A percentile compares a stretch with the other conserved stretches of the same genome.
Conservation (phyloP, 2,888 invertebrate species). For the Elegia similella region DNA sequence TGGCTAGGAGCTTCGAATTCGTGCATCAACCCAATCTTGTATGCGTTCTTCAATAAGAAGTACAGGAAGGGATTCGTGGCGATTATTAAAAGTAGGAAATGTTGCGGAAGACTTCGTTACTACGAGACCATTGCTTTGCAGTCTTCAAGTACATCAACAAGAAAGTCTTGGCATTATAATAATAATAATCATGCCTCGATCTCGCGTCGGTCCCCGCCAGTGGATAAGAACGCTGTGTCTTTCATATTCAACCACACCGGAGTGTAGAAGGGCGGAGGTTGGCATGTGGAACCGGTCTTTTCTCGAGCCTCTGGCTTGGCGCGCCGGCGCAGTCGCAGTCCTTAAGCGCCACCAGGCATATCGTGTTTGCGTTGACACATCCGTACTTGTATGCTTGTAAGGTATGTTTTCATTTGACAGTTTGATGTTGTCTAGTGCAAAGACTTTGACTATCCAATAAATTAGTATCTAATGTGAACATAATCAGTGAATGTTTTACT, state of each 20-base stretch:
- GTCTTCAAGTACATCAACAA: slow-evolving; percentile 91
- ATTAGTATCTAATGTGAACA: slow-evolving; percentile 37
- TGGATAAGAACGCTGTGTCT: slow-evolving; percentile 74
- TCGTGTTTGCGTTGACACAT: slow-evolving; percentile 40
- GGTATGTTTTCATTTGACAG: slow-evolving; percentile 56
- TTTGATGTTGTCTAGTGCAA: slow-evolving; percentile 69
- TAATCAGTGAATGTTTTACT: slow-evolving; percentile 46
- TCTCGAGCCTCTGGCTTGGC: slow-evolving; percentile 39
- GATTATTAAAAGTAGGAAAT: slow-evolving; percentile 91
- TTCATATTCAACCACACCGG: slow-evolving; percentile 88
- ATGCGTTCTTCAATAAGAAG: slow-evolving; percentile 97
- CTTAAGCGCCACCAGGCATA: slow-evolving; percentile 41
- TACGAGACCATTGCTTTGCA: slow-evolving; percentile 93
- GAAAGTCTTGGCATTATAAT: slow-evolving; percentile 93
- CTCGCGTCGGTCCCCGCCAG: slow-evolving; percentile 78
- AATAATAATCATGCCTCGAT: slow-evolving; percentile 83
- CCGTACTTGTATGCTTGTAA: slow-evolving; percentile 49
- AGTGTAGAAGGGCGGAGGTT: slow-evolving; percentile 71
- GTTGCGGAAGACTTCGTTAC: slow-evolving; percentile 92
- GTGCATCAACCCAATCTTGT: slow-evolving; percentile 96
- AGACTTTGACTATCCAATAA: slow-evolving; percentile 44
- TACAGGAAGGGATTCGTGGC: slow-evolving; percentile 94
- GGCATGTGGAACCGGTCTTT: slow-evolving; percentile 39
- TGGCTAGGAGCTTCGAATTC: slow-evolving; percentile 97
- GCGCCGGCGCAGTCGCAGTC: slow-evolving; percentile 28